These are phyloP conservation scores for Maniola hyperantus DNA, from an alignment of 2,888 invertebrate species.

Conservation along the genomic window DNA sequence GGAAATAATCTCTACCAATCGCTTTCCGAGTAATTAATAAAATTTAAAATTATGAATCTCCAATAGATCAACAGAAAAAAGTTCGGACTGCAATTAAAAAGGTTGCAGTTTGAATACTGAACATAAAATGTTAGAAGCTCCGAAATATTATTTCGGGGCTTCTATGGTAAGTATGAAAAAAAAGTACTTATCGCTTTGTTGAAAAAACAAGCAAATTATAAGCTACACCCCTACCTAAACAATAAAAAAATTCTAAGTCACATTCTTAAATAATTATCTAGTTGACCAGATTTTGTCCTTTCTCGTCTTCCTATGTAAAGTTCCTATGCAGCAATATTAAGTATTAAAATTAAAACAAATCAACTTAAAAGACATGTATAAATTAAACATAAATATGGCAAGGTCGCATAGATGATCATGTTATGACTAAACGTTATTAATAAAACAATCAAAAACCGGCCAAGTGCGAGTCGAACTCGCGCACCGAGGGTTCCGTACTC, in stretches of 20 bases:
- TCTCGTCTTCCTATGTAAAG: conserved; percentile 4
- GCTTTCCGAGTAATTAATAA: background rate
- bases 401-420: background rate
- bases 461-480: no score
- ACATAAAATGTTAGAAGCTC: no score
- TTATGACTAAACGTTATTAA: background rate
- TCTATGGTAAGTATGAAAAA: background rate
- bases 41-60: background rate
- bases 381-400: conserved; percentile 10
- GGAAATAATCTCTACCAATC: background rate
- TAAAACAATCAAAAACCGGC: background rate
- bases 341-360: conserved; percentile 1
- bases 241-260: background rate
- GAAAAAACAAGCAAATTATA: no score
- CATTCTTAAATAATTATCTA: background rate
- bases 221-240: no score
- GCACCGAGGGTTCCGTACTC: no score
- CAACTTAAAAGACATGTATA: conserved; percentile 10
- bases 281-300: background rate
- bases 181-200: no score
- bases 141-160: no score
- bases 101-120: background rate
- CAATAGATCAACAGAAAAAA: background rate
- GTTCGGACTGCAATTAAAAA: background rate
- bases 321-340: conserved; percentile 4